Evolutionary conservation across 2,797 vertebrate genomes (phyloP).

Genomic region (Sebastes umbrosus): DNA sequence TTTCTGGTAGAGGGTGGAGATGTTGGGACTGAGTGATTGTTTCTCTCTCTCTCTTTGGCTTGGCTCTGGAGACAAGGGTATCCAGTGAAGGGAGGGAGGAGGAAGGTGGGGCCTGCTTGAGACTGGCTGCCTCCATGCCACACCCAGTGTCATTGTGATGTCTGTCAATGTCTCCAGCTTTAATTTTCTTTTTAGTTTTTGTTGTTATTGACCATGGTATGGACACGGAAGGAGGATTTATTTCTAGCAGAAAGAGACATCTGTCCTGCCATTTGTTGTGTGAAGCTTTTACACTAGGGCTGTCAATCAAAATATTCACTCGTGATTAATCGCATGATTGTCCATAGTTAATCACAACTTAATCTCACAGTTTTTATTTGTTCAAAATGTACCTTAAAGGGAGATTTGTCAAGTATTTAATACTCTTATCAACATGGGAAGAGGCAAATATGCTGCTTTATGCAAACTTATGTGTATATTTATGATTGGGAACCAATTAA

Average conservation of each 20-base stretch:
- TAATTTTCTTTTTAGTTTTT: background rate
- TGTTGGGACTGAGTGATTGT: slow-evolving; percentile 40
- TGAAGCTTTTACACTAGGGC: background rate
- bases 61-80: slow-evolving; percentile 45
- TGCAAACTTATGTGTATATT: no score
- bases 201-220: background rate
- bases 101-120: slow-evolving; percentile 1
- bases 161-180: background rate
- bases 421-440: no score
- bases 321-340: no score
- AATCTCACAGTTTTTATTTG: no score
- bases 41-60: slow-evolving; percentile 9
- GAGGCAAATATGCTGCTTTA: no score
- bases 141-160: slow-evolving; percentile 46
- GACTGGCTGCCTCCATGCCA: slow-evolving; percentile 32
- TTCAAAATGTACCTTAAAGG: no score
- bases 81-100: slow-evolving; percentile 21
- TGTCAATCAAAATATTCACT: no score
- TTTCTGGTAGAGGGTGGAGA: slow-evolving; percentile 50
- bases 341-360: no score
- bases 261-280: background rate
- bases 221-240: background rate
- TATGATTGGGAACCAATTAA: no score
- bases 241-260: background rate
- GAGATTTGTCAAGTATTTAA: no score